A percentile compares a stretch with the other conserved stretches of the same genome.
These are phyloP conservation scores for Rhea americana DNA, from an alignment of 2,113 vertebrate genomes.

Conservation along the genomic window DNA sequence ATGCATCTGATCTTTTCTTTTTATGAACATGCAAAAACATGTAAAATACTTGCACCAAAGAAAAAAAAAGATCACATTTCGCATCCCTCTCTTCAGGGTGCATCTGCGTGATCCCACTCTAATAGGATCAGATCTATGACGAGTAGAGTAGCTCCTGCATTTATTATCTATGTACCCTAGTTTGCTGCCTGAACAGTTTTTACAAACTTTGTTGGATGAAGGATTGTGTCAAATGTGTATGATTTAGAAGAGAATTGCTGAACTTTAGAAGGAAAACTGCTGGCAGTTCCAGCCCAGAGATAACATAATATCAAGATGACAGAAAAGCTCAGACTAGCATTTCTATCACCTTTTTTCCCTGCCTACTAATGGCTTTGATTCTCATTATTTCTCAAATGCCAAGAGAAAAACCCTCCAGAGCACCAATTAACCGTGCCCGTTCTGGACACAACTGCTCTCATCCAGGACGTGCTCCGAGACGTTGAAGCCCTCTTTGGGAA, in stretches of 20 bases:
- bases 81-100: neutral
- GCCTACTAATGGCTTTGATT: conserved; percentile 55
- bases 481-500: conserved; percentile 69
- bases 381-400: conserved; percentile 72
- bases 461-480: conserved; percentile 49
- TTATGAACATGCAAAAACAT: neutral
- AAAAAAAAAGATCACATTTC: neutral
- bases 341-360: conserved; percentile 25
- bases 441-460: conserved; percentile 28
- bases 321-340: conserved; percentile 16
- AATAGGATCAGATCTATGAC: neutral
- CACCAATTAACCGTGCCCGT: conserved; percentile 70
- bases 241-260: neutral
- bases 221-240: neutral
- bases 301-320: conserved; percentile 54
- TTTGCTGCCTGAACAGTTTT: conserved; percentile 31
- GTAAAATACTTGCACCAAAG: neutral
- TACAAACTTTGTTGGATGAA: neutral
- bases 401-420: conserved; percentile 61
- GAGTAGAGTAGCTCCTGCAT: neutral
- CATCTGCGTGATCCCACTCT: neutral
- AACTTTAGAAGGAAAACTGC: neutral
- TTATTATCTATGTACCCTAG: neutral
- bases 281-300: conserved; percentile 3
- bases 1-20: conserved; percentile 33